These are phyloP conservation scores for Apteryx owenii DNA, from an alignment of 2,113 vertebrate genomes.

Conservation along the genomic window DNA sequence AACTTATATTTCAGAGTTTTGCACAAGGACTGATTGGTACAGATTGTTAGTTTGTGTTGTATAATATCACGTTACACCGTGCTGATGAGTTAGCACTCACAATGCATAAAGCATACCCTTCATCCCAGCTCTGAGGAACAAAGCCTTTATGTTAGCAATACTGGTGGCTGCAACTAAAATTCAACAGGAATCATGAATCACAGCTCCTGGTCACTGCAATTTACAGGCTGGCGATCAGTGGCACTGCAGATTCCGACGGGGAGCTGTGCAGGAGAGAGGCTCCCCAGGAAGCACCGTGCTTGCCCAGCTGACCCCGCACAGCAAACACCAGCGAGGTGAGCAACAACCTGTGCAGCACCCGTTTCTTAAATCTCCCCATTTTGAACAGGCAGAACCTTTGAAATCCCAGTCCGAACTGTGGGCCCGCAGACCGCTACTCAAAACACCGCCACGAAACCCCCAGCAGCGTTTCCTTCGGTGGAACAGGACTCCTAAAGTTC, in stretches of 20 bases:
- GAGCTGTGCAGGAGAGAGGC: accelerated
- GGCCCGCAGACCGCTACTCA: not conserved
- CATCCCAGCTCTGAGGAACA: not conserved
- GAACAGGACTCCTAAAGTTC: accelerated
- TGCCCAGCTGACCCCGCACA: too few species aligned
- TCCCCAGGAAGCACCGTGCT: accelerated
- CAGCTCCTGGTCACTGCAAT: accelerated
- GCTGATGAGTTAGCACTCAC: not conserved
- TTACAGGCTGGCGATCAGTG: not conserved
- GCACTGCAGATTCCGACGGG: accelerated
- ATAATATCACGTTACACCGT: accelerated
- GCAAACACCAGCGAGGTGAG: accelerated
- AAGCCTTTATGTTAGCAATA: not conserved
- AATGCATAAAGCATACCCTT: not conserved
- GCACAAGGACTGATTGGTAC: not conserved
- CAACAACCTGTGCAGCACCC: accelerated
- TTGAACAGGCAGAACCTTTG: too few species aligned
- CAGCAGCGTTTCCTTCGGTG: not conserved
- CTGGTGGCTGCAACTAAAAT: not conserved
- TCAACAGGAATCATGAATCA: accelerated
- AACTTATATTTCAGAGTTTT: not conserved
- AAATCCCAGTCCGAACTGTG: accelerated
- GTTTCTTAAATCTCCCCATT: accelerated
- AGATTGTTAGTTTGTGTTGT: not conserved
- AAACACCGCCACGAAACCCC: not conserved